Conservation (phyloP, 2,113 vertebrate genomes). For the Deroptyus accipitrinus region DNA sequence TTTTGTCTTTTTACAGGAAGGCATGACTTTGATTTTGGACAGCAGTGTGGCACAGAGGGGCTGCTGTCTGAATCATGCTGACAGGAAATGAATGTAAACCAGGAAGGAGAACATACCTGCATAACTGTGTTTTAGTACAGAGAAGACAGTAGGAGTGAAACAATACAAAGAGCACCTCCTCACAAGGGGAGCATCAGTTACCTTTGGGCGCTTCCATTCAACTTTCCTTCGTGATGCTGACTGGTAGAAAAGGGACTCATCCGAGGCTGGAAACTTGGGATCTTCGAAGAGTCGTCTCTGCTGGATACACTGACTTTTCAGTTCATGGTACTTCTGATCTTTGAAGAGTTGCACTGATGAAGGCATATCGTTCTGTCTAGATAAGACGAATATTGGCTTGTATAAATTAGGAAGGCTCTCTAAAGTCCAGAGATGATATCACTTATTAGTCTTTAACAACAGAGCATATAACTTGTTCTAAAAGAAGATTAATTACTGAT, state of each 20-base stretch:
- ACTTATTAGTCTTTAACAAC: not conserved
- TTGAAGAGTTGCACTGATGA: constrained; percentile 74
- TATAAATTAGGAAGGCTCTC: not conserved
- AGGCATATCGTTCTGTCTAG: constrained; percentile 72
- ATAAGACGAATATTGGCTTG: not conserved
- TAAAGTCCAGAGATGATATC: not conserved
- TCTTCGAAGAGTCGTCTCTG: constrained; percentile 85
- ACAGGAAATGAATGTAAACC: not conserved
- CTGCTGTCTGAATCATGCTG: not conserved
- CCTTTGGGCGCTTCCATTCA: constrained; percentile 91
- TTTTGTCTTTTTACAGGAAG: not conserved
- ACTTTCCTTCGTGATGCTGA: constrained; percentile 74
- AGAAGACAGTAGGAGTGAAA: not conserved
- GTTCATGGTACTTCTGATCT: constrained; percentile 82
- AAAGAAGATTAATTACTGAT: not conserved
- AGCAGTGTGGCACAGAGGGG: not conserved
- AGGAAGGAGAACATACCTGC: not conserved
- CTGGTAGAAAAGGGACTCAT: constrained; percentile 84
- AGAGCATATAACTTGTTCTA: not conserved
- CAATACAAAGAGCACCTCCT: not conserved
- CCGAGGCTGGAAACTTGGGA: constrained; percentile 83
- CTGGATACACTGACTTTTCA: constrained; percentile 81
- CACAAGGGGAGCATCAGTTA: constrained; percentile 46
- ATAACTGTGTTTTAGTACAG: not conserved
- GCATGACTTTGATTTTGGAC: not conserved